Percentiles rank a stretch among this genome's conserved stretches.
These are phyloP conservation scores for Meriones unguiculatus DNA, from an alignment of 2,113 vertebrate genomes.

Conservation along the genomic window DNA sequence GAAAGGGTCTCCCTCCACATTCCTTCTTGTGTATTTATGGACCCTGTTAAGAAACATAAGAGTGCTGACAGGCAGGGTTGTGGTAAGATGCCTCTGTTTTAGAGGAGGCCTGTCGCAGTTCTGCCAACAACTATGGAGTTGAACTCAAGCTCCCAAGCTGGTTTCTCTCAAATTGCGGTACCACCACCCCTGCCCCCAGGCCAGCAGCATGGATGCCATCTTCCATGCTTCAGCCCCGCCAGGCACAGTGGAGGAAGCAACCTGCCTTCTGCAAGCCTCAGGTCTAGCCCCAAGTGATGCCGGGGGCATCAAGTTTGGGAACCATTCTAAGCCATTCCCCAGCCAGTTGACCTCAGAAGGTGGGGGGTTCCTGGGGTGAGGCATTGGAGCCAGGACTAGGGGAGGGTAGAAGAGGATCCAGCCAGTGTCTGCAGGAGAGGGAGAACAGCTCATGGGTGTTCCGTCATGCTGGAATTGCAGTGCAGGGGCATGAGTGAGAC, in stretches of 20 bases:
- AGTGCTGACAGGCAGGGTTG: not conserved
- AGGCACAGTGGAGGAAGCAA: not conserved
- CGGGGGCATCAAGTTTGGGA: not conserved
- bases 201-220: not conserved
- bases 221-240: not conserved
- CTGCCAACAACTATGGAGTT: not conserved
- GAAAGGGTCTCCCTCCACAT: not conserved
- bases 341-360: not conserved
- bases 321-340: not conserved
- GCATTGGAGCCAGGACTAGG: not conserved
- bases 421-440: conserved; percentile 12
- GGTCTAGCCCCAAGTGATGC: not conserved
- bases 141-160: not conserved
- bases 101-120: not conserved
- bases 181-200: not conserved
- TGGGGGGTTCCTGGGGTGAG: not conserved
- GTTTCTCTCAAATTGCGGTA: not conserved
- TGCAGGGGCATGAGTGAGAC: not conserved
- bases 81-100: not conserved
- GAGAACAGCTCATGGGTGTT: not conserved
- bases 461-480: too few species aligned
- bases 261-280: not conserved
- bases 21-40: not conserved
- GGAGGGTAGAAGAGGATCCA: not conserved
- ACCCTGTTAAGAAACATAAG: not conserved